These are phyloP conservation scores for Triplophysa rosa DNA, from an alignment of 2,113 vertebrate genomes.

Conservation along the genomic window DNA sequence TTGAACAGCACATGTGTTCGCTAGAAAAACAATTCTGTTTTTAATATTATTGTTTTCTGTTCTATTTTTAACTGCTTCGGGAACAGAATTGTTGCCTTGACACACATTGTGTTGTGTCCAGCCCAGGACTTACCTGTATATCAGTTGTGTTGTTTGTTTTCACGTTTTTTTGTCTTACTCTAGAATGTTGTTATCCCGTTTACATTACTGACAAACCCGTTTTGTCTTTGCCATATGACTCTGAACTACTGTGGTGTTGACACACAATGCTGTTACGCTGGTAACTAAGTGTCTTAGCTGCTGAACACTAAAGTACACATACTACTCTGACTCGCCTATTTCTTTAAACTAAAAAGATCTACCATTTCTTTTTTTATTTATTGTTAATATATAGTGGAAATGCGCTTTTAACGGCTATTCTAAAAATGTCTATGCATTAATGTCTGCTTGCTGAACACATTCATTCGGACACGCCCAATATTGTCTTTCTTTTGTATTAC, in stretches of 20 bases:
- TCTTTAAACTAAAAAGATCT: not conserved
- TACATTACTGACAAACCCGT: too few relatives aligned
- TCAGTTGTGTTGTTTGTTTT: not conserved
- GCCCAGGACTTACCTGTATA: too few relatives aligned
- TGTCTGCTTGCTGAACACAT: too few relatives aligned
- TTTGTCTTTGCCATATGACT: not conserved
- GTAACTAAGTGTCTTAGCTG: not conserved
- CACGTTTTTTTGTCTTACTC: not conserved
- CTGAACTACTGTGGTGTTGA: not conserved
- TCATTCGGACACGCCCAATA: not conserved
- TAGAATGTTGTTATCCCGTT: too few relatives aligned
- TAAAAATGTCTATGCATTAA: not conserved
- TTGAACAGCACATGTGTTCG: too few relatives aligned
- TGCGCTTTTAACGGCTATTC: not conserved
- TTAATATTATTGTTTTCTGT: too few relatives aligned
- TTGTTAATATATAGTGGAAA: not conserved
- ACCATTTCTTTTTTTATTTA: too few relatives aligned
- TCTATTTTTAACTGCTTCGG: not conserved
- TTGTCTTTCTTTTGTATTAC: not conserved
- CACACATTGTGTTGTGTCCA: not conserved
- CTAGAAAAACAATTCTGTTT: too few relatives aligned
- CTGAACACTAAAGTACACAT: not conserved
- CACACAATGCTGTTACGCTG: not conserved
- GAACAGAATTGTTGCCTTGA: not conserved
- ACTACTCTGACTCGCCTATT: not conserved